Evolutionary conservation across 1,140 invertebrate genomes (phyloP).

Genomic region (Halictus rubicundus): DNA sequence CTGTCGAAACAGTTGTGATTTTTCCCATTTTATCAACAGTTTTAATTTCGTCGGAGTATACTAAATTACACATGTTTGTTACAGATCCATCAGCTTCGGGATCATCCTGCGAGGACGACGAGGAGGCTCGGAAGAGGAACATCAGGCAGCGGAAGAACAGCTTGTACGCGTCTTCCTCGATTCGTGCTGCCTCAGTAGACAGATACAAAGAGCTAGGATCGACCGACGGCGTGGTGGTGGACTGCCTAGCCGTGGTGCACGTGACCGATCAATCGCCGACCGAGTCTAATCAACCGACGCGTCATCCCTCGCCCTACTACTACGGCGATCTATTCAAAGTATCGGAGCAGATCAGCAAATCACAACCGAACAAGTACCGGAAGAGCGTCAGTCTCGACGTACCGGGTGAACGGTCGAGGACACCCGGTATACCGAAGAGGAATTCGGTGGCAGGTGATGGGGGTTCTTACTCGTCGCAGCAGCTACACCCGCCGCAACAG

Average conservation of each 20-base stretch:
- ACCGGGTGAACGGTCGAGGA: slow-evolving; percentile 79
- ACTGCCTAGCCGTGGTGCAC: slow-evolving; percentile 74
- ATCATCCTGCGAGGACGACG: slow-evolving; percentile 75
- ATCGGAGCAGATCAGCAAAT: slow-evolving; percentile 67
- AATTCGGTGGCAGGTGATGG: slow-evolving; percentile 86
- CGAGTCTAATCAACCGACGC: slow-evolving; percentile 76
- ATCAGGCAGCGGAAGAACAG: slow-evolving; percentile 65
- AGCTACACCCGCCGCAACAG: slow-evolving; percentile 28
- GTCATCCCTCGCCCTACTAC: slow-evolving; percentile 89
- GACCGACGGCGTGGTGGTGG: slow-evolving; percentile 65
- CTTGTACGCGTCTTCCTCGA: slow-evolving; percentile 54
- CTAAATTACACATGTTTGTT: slow-evolving; percentile 6
- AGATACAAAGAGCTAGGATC: slow-evolving; percentile 49
- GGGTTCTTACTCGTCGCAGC: slow-evolving; percentile 71
- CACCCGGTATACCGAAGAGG: slow-evolving; percentile 81
- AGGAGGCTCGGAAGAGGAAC: slow-evolving; percentile 55
- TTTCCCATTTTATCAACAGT: too few relatives aligned
- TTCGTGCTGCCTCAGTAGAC: slow-evolving; percentile 39
- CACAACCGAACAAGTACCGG: slow-evolving; percentile 76
- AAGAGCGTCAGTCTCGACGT: slow-evolving; percentile 87
- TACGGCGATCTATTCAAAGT: slow-evolving; percentile 87
- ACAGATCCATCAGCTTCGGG: slow-evolving; percentile 75
- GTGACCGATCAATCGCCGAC: slow-evolving; percentile 76
- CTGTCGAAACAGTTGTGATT: too few relatives aligned
- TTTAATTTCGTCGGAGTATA: too few relatives aligned